Evolutionary conservation across 2,888 invertebrate genomes (phyloP), one percentile per base, ranked within the genome.

Genomic region (Drosophila anomelani): DNA sequence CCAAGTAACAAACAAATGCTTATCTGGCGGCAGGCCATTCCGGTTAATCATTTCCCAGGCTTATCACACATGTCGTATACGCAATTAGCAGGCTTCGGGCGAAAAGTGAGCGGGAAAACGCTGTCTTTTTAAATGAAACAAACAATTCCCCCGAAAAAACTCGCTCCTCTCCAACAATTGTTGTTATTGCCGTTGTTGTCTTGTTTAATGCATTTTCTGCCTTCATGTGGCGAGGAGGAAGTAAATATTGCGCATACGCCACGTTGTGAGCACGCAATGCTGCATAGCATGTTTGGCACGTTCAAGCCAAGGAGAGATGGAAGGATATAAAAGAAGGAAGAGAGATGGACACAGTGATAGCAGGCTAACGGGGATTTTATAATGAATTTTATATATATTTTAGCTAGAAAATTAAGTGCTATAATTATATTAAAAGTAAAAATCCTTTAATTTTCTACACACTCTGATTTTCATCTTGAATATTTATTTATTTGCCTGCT

Each of bases 191-290:
- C 29, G 44, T 29, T 44, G 46, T 69, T 41, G 44, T 17, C 46
- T 17, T 10, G 46, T 34, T 57, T 38, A 29, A 66, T 38, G 89
- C 88, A 84, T 81, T 81, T 81, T 76, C 34, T 26, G 26, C 26
- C 36, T 34, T 38, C 41, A 29, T 64, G 58, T 34, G 46, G 34
- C 41, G 51, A 26, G 12, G 54, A 54, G 53, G 26, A 75, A 51
- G 73, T 59, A 67, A 66, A 84, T 69, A 79, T 84, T 84, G 79
- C 84, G 79, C 72, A 84, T 88, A 81, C 88, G 87, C 87, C 75
- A 68, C 75, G 77, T 86, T 77, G 80, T 62, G 54, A 56, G 68
- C 75, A 81, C 85, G 85, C 77, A 81, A 79, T 58, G 72, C 81
- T 83, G 84, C 81, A 83, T 62, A 73, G 77, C 77, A 76, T 75